Evolutionary conservation across 2,797 vertebrate genomes (phyloP).

Genomic region (Austrolebias charrua): DNA sequence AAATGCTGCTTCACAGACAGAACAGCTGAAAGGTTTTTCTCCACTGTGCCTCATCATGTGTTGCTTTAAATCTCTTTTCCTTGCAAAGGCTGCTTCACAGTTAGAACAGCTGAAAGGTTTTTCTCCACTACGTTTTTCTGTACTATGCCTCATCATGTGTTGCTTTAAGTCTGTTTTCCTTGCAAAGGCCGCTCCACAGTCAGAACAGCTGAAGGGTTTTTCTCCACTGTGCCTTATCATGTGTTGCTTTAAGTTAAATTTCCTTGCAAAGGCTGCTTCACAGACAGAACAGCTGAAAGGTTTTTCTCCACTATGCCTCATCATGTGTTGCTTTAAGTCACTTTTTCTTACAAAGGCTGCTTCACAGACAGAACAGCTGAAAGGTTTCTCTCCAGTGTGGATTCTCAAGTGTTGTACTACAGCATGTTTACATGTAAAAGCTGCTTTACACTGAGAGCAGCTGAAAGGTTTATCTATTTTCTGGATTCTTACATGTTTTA

Average conservation of each 20-base stretch:
- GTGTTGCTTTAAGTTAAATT: background rate
- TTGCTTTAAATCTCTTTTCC: background rate
- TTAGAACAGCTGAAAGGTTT: slow-evolving; percentile 5
- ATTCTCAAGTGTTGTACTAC: too few species aligned
- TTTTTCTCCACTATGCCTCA: too few species aligned
- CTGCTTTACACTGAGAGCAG: too few species aligned
- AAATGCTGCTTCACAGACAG: background rate
- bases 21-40: slow-evolving; percentile 6
- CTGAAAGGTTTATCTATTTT: background rate
- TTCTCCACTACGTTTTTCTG: background rate
- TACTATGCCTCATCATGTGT: background rate
- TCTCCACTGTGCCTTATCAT: too few species aligned
- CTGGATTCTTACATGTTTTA: background rate
- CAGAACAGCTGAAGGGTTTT: too few species aligned
- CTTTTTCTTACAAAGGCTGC: too few species aligned
- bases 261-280: background rate
- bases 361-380: too few species aligned
- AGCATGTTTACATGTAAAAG: too few species aligned
- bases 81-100: background rate
- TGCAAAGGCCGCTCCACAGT: too few species aligned
- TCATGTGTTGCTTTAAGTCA: too few species aligned
- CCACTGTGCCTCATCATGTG: background rate
- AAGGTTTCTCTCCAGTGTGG: too few species aligned
- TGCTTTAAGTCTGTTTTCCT: too few species aligned
- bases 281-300: background rate